Evolutionary conservation across 2,113 vertebrate species (phyloP).

Genomic region (Callionymus lyra): DNA sequence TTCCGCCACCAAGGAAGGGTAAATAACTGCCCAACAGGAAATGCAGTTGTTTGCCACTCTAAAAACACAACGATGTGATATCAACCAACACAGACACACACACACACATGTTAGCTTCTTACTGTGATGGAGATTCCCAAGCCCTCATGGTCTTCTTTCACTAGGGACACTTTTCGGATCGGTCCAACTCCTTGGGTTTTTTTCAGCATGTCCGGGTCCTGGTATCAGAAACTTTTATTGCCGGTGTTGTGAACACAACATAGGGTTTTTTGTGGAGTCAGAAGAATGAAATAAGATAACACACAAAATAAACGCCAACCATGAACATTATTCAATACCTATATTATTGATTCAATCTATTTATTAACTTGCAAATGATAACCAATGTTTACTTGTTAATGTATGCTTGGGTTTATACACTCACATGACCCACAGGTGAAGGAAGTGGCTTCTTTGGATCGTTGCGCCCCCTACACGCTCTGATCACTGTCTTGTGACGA

Average conservation of each 20-base stretch:
- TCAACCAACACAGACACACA: background rate
- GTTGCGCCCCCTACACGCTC: constrained; percentile 89
- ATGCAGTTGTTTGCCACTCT: no score
- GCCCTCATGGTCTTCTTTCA: constrained; percentile 96
- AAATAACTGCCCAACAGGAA: no score
- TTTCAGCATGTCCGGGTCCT: constrained; percentile 91
- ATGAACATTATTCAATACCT: no score
- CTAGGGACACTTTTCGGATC: constrained; percentile 88
- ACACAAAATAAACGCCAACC: no score
- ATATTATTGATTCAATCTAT: no score
- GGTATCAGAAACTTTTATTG: constrained; percentile 9
- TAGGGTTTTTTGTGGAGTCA: background rate
- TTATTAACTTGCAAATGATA: no score
- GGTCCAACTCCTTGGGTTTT: constrained; percentile 97
- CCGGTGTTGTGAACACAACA: background rate
- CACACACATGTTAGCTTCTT: constrained; percentile 26
- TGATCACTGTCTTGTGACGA: constrained; percentile 95
- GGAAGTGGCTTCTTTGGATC: constrained; percentile 86
- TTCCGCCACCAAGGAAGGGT: no score
- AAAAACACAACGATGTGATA: no score
- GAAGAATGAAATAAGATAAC: no score
- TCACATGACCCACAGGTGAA: constrained; percentile 85
- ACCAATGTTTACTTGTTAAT: no score
- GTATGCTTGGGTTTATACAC: no score
- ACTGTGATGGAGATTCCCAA: constrained; percentile 98